These are phyloP conservation scores for Macaria liturata DNA, from an alignment of 2,888 invertebrate species.

Conservation along the genomic window DNA sequence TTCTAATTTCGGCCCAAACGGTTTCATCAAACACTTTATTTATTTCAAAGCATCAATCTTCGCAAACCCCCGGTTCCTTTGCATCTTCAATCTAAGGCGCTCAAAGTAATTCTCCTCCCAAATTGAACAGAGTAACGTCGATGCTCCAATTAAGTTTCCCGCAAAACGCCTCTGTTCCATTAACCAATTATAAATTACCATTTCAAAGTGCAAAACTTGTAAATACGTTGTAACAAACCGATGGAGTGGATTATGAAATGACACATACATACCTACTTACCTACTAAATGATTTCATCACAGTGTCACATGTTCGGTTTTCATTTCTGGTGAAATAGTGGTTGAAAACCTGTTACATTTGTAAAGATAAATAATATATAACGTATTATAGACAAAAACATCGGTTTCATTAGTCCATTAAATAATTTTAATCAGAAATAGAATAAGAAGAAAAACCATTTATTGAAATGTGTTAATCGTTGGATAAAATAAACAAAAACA, in stretches of 20 bases:
- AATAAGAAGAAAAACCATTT: too few relatives aligned
- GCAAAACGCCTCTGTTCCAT: slow-evolving; percentile 21
- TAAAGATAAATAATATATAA: too few relatives aligned
- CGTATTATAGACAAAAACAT: too few relatives aligned
- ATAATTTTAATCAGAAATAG: too few relatives aligned
- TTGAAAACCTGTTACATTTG: too few relatives aligned
- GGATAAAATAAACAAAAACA: too few relatives aligned
- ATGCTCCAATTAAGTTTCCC: slow-evolving; percentile 22
- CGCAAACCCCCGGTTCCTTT: slow-evolving; percentile 3
- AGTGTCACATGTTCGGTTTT: too few relatives aligned
- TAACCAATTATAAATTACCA: slow-evolving; percentile 43
- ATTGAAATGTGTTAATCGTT: too few relatives aligned
- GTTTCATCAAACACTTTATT: slow-evolving; percentile 12
- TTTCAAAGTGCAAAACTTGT: slow-evolving; percentile 41
- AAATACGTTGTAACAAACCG: slow-evolving; percentile 30
- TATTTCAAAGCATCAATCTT: slow-evolving; percentile 14
- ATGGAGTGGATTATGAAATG: not conserved
- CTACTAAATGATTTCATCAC: too few relatives aligned
- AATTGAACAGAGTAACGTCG: slow-evolving; percentile 18
- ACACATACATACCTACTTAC: too few relatives aligned
- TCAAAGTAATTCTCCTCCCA: slow-evolving; percentile 14
- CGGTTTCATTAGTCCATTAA: too few relatives aligned
- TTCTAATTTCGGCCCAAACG: not conserved
- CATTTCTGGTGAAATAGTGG: too few relatives aligned
- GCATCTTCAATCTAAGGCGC: slow-evolving; percentile 12